A percentile compares a stretch with the other conserved stretches of the same genome.
phyloP scores from a whole-genome alignment of 2,113 vertebrate species.

The Gavia stellata region DNA sequence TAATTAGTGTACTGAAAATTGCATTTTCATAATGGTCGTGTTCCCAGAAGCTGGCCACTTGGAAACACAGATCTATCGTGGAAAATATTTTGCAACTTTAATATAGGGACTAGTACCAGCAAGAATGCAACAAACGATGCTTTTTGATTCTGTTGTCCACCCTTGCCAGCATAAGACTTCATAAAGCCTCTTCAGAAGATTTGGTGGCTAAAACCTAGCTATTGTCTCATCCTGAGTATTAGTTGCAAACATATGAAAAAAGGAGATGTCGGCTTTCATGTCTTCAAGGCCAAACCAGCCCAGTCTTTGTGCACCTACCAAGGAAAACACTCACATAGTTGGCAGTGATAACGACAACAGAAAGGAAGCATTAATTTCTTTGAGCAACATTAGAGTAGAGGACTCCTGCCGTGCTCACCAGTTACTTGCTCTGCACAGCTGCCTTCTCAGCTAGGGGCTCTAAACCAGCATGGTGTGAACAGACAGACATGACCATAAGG shows the following conservation, averaged over 20 bases:
- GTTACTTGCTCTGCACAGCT: slow-evolving; percentile 55
- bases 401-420: slow-evolving; percentile 48
- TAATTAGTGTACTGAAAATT: neutral
- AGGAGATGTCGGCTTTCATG: neutral
- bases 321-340: slow-evolving; percentile 22
- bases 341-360: slow-evolving; percentile 40
- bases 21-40: neutral
- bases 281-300: neutral
- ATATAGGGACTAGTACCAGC: neutral
- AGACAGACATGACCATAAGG: slow-evolving; percentile 49
- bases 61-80: neutral
- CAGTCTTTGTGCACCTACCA: neutral
- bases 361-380: slow-evolving; percentile 56
- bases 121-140: accelerated
- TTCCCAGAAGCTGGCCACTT: neutral
- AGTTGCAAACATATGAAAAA: neutral
- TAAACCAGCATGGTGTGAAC: slow-evolving; percentile 48
- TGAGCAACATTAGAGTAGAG: slow-evolving; percentile 36
- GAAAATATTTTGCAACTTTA: neutral
- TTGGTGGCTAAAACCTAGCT: neutral
- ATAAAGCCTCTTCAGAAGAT: neutral
- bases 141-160: neutral
- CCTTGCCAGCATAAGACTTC: neutral
- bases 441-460: slow-evolving; percentile 65
- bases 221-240: neutral